Conservation (phyloP, 2,113 vertebrate species). For the Acanthochromis polyacanthus region DNA sequence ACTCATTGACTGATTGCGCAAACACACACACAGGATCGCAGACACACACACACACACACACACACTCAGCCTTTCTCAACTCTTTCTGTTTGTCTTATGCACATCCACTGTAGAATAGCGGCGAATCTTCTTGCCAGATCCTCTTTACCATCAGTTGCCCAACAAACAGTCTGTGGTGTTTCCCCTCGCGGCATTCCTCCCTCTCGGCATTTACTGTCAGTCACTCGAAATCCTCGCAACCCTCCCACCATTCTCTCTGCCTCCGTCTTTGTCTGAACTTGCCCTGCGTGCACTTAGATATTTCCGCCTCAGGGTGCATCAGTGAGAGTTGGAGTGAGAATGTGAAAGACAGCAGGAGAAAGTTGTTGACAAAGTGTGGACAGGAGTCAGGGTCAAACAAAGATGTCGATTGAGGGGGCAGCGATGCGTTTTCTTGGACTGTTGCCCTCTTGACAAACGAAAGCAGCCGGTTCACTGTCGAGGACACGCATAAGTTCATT, state of each 20-base stretch:
- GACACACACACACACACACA: background rate
- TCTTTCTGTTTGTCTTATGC: background rate
- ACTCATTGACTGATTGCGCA: constrained; percentile 46
- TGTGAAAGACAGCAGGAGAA: constrained; percentile 45
- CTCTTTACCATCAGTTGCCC: constrained; percentile 4
- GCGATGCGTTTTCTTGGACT: constrained; percentile 11
- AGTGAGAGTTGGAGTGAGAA: constrained; percentile 55
- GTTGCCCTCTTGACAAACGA: background rate
- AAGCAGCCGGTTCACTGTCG: background rate
- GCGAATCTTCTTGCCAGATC: constrained; percentile 7
- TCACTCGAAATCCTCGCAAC: constrained; percentile 70
- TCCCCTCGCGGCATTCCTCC: constrained; percentile 66
- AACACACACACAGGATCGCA: background rate
- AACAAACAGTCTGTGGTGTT: constrained; percentile 20
- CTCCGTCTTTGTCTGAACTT: constrained; percentile 80
- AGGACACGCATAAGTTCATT: constrained; percentile 26
- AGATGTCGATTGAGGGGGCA: constrained; percentile 42
- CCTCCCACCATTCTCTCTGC: constrained; percentile 76
- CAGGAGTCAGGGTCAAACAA: constrained; percentile 56
- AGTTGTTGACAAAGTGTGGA: constrained; percentile 62
- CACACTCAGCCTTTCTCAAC: background rate
- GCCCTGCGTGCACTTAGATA: constrained; percentile 80
- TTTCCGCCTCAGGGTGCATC: constrained; percentile 78
- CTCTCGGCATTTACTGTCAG: constrained; percentile 76
- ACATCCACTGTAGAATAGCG: background rate